Conservation (phyloP, 2,113 vertebrate species). For the Thamnophis sirtalis region DNA sequence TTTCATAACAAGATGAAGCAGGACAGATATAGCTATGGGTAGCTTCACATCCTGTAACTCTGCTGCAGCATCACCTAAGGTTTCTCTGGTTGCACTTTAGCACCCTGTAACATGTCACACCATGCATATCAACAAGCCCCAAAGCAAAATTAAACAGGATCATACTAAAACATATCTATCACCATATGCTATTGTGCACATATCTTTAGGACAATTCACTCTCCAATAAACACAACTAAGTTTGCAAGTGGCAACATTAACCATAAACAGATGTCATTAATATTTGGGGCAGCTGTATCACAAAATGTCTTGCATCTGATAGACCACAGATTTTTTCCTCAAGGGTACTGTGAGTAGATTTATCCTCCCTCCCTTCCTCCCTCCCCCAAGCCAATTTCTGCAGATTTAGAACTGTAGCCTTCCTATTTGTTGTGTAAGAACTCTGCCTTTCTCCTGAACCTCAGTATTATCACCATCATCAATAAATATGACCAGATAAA, state of each 20-base stretch:
- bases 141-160: constrained; percentile 10
- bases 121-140: constrained; percentile 33
- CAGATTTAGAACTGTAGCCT: background rate
- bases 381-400: background rate
- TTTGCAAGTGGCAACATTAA: background rate
- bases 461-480: background rate
- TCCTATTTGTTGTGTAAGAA: background rate
- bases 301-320: background rate
- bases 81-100: constrained; percentile 35
- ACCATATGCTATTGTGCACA: constrained; percentile 22
- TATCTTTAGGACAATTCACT: constrained; percentile 23
- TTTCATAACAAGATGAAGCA: constrained; percentile 49
- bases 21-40: constrained; percentile 21
- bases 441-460: background rate
- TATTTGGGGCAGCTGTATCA: background rate
- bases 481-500: background rate
- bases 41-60: constrained; percentile 24
- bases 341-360: background rate
- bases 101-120: constrained; percentile 27
- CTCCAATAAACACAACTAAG: background rate
- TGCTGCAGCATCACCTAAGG: constrained; percentile 11
- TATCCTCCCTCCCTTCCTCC: background rate
- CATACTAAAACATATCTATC: constrained; percentile 33
- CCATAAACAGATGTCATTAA: background rate
- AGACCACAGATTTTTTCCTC: background rate